These are phyloP conservation scores for Coreius guichenoti DNA, from an alignment of 2,797 vertebrate genomes.

Conservation along the genomic window DNA sequence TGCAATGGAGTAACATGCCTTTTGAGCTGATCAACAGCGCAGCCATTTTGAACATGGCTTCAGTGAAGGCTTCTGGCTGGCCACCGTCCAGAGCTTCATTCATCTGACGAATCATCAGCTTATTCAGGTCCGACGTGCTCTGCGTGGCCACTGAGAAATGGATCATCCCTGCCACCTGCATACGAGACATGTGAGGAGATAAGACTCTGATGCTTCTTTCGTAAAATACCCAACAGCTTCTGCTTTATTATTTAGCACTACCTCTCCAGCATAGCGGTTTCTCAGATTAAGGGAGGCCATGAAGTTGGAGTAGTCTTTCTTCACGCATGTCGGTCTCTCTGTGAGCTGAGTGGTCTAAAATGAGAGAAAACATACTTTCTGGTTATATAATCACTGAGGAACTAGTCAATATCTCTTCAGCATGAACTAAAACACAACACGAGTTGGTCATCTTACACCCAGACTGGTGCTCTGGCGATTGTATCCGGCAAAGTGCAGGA, in stretches of 20 bases:
- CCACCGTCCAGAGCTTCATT: conserved; percentile 81
- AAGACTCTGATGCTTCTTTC: neutral
- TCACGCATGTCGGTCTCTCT: conserved; percentile 92
- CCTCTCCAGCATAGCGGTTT: conserved; percentile 96
- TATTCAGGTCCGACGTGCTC: conserved; percentile 86
- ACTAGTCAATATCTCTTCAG: neutral
- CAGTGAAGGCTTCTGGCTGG: conserved; percentile 85
- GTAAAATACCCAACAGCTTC: neutral
- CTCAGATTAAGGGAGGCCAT: conserved; percentile 97
- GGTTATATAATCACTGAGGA: neutral
- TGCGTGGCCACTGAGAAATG: conserved; percentile 86
- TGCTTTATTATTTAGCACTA: conserved; percentile 57
- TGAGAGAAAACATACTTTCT: neutral
- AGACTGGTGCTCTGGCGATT: conserved; percentile 93
- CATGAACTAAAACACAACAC: neutral
- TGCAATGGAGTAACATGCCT: conserved; percentile 73
- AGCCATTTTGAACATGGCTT: conserved; percentile 95
- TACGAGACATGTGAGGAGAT: neutral
- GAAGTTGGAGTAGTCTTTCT: conserved; percentile 98
- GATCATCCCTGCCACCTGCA: conserved; percentile 94
- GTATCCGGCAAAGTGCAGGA: conserved; percentile 93
- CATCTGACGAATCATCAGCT: conserved; percentile 88
- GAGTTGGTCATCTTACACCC: conserved; percentile 78
- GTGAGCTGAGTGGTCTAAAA: conserved; percentile 89
- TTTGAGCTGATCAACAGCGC: conserved; percentile 91